Evolutionary conservation across 2,888 invertebrate genomes (phyloP), one percentile per base, ranked within the genome.

Genomic region (Diploptera punctata): DNA sequence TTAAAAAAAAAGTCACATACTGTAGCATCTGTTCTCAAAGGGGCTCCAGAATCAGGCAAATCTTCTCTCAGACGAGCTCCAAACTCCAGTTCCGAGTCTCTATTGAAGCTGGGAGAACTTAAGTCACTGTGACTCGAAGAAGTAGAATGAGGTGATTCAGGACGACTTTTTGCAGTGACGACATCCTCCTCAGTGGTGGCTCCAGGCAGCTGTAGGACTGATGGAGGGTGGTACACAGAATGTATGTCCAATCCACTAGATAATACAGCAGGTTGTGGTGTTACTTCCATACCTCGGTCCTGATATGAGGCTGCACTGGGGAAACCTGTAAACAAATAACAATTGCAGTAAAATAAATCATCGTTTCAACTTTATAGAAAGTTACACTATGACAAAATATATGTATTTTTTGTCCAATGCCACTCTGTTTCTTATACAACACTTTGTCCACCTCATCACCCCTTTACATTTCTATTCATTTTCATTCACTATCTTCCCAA

Each of bases 151-250:
- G 93, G 91, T 0, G 93, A 92, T 38, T 91, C 90, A 0, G 90
- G 88, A 44, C 88, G 73, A 54, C 70, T 65, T n/a, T 62, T 67
- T 4, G 68, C 79, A 38, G 77, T 77, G 2, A 79, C 79, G 3
- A 79, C 75, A 79, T 86, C 82, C 10, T 84, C 85, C 67, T 85
- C 86, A 26, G 70, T 44, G 2, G 72, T 70, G 7, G 86, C 85
- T 54, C 90, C 92, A 0, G 95, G 97, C 79, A 94, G 92, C 83
- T 95, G 94, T 31, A 99, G 86, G 7, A 92, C 89, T 60, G 92
- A 93, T 0, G 99, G 99, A 1, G 98, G 98, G 80, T 93, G 91
- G 85, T 97, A 99, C 13, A 98, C 93, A 81, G 89, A 83, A 57
- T 83, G 83, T 0, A 84, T 82, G 75, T 86, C 86, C 54, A 82